Conservation (phyloP, 2,797 vertebrate species). For the Poeciliopsis presidionis region DNA sequence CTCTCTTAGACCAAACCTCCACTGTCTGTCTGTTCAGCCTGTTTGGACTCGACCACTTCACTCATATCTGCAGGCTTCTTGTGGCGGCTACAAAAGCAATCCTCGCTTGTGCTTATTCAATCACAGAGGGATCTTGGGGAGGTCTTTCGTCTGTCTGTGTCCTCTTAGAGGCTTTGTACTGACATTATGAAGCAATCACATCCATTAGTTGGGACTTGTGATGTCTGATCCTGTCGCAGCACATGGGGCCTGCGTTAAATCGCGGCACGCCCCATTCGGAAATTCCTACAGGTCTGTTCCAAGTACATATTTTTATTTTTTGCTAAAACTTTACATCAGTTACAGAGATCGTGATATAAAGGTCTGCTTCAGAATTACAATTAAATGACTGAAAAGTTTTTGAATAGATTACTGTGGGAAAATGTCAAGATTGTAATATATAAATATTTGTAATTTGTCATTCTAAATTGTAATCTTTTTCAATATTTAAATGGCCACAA, state of each 20-base stretch:
- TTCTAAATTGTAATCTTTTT: background rate
- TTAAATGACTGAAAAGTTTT: background rate
- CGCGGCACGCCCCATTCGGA: slow-evolving; percentile 42
- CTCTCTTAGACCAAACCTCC: slow-evolving; percentile 39
- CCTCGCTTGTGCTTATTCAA: slow-evolving; percentile 68
- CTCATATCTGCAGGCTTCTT: slow-evolving; percentile 68
- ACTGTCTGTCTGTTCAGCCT: slow-evolving; percentile 61
- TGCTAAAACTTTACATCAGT: background rate
- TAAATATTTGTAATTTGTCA: background rate
- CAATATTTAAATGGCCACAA: background rate
- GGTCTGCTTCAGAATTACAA: background rate
- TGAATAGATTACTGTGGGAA: background rate
- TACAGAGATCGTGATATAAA: background rate
- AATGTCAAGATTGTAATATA: background rate
- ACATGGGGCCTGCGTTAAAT: slow-evolving; percentile 51
- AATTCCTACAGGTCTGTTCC: slow-evolving; percentile 52
- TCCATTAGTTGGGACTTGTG: slow-evolving; percentile 72
- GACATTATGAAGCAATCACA: slow-evolving; percentile 72
- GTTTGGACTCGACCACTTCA: slow-evolving; percentile 69
- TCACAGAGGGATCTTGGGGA: slow-evolving; percentile 62
- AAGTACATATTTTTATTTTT: background rate
- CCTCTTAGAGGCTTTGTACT: slow-evolving; percentile 61
- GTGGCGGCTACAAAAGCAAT: slow-evolving; percentile 57
- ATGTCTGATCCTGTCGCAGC: slow-evolving; percentile 71
- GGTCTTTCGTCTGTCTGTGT: slow-evolving; percentile 64